Conservation (phyloP, 2,797 vertebrate species). For the Arremon aurantiirostris region DNA sequence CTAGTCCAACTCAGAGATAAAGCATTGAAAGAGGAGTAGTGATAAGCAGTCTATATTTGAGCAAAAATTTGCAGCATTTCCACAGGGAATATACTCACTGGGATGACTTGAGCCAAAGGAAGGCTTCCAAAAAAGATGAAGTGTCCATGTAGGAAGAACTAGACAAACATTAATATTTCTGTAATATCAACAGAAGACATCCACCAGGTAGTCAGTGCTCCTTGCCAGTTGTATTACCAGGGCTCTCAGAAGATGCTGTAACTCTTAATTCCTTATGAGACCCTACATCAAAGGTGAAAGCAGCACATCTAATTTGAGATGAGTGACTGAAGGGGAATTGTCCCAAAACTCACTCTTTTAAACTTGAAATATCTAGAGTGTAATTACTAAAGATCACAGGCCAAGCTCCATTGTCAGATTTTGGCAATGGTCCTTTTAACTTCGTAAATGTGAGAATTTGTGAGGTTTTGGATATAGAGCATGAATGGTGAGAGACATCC, state of each 20-base stretch:
- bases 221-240: background rate
- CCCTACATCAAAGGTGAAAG: background rate
- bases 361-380: background rate
- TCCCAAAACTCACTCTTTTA: background rate
- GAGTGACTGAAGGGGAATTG: background rate
- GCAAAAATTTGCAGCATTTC: background rate
- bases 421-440: background rate
- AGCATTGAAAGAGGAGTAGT: background rate
- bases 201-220: background rate
- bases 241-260: background rate
- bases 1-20: background rate
- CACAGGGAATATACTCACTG: background rate
- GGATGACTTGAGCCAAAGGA: background rate
- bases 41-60: background rate
- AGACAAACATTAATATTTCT: background rate
- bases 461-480: background rate
- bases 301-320: background rate
- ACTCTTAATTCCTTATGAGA: background rate
- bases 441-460: background rate
- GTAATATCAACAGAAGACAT: background rate
- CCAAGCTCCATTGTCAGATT: background rate
- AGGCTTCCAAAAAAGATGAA: background rate
- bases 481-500: background rate
- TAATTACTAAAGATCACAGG: background rate
- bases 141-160: background rate